Evolutionary conservation across 2,113 vertebrate species (phyloP), one percentile per base, ranked within the genome.

Genomic region (Entomyzon cyanotis): DNA sequence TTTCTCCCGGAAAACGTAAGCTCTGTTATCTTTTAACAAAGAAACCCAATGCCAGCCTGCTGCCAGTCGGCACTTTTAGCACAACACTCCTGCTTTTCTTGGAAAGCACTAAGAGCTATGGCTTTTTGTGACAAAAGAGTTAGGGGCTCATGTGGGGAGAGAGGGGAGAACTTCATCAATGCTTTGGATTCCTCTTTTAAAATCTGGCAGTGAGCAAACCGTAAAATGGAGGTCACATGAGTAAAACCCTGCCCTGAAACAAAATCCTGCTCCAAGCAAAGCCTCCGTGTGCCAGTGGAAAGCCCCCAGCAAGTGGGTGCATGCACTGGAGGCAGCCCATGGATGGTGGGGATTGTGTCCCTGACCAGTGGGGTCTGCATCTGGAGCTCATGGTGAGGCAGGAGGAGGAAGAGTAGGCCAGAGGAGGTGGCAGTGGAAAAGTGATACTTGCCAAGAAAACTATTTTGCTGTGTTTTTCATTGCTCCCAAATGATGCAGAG

Each of bases 11-110:
- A 81, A 96, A 94, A 95, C 69, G 5, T 95, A 96, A 96, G 93
- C 84, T 94, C 90, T 93, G 93, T 96, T 95, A 58, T 93, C 83
- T 90, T 94, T 87, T 92, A 90, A 97, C 93, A 97, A 97, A 97
- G 96, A 95, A 93, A 77, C 73, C 89, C 88, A 95, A 88, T 97
- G 96, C 91, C 95, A 97, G 89, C 92, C 89, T 95, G 82, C 86
- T 96, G 93, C 96, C 96, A 96, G 82, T 55, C 77, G 5, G 88
- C 90, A 84, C 88, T 95, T 92, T 77, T 82, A 93, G 79, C 65
- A 91, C 88, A 96, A 81, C 77, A 65, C 73, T 93, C 94, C 83
- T 93, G 89, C 87, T 89, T 93, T 95, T 94, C 94, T 96, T 96
- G 95, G 94, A 95, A 96, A 96, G 82, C 6, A 2, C 67, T 81